These are phyloP conservation scores for Rhinella marina DNA, from an alignment of 2,797 vertebrate genomes.

Conservation along the genomic window DNA sequence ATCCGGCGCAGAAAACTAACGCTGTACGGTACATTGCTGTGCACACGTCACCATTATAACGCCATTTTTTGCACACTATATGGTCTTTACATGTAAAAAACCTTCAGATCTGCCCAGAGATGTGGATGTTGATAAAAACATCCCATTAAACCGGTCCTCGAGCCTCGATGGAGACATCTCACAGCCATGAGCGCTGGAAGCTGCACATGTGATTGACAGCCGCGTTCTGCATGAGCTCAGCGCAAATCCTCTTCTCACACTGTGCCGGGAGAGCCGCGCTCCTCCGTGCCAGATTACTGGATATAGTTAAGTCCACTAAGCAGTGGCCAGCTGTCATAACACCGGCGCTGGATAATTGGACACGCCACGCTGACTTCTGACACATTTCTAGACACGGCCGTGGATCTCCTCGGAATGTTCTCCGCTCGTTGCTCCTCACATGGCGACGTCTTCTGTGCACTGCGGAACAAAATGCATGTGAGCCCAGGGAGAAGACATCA, in stretches of 20 bases:
- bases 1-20: too few species aligned
- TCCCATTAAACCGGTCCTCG: not conserved
- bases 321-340: not conserved
- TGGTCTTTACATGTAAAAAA: not conserved
- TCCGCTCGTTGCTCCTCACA: not conserved
- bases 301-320: constrained; percentile 21
- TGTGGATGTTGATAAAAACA: not conserved
- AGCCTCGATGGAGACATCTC: not conserved
- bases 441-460: not conserved
- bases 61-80: not conserved
- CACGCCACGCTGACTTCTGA: not conserved
- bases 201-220: constrained; percentile 3
- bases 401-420: not conserved
- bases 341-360: constrained; percentile 6
- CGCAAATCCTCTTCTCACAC: not conserved
- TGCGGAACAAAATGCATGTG: not conserved
- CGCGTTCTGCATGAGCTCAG: not conserved
- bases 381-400: not conserved
- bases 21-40: too few species aligned
- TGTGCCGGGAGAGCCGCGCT: not conserved
- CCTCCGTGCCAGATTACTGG: constrained; percentile 2
- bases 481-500: not conserved
- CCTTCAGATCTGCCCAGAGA: not conserved
- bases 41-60: too few species aligned
- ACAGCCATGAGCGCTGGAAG: not conserved